phyloP scores from a whole-genome alignment of 1,140 invertebrate species.

The Drosophila ananassae region DNA sequence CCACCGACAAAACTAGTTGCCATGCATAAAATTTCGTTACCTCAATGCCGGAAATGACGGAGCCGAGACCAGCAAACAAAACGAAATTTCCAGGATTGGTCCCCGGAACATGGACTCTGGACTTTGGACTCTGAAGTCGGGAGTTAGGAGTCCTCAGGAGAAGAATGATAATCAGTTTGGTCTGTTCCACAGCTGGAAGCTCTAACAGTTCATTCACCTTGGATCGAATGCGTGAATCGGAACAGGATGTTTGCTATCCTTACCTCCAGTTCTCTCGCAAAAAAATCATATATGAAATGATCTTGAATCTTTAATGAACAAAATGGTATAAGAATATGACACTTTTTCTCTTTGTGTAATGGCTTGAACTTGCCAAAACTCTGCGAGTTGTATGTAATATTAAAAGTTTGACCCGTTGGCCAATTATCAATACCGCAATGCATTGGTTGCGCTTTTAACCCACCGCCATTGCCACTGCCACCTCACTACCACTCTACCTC shows the following conservation, averaged over 20 bases:
- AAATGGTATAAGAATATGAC: too few relatives aligned
- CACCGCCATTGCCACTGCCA: conserved; percentile 6
- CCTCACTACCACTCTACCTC: background rate
- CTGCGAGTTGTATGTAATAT: conserved; percentile 26
- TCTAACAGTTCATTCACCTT: conserved; percentile 26
- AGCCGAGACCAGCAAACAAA: conserved; percentile 48
- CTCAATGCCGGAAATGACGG: conserved; percentile 76
- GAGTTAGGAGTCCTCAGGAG: conserved; percentile 5
- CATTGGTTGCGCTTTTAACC: conserved; percentile 44
- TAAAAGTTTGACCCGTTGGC: conserved; percentile 58
- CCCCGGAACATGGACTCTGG: conserved; percentile 1
- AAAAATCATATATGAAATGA: background rate
- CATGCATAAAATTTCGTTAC: conserved; percentile 78
- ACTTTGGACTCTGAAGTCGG: background rate
- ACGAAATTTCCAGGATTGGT: conserved; percentile 55
- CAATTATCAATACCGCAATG: conserved; percentile 75
- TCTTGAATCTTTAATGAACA: background rate
- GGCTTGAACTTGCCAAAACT: conserved; percentile 31
- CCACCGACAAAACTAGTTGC: conserved; percentile 55
- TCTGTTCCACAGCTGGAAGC: conserved; percentile 12
- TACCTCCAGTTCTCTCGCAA: background rate
- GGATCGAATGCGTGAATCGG: conserved; percentile 15
- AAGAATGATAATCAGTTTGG: conserved; percentile 48
- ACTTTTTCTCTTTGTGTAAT: background rate
- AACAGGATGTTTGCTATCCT: background rate